Evolutionary conservation across 2,888 invertebrate species (phyloP), one percentile per base, ranked within the genome.

Genomic region (Sminthurinus aureus): DNA sequence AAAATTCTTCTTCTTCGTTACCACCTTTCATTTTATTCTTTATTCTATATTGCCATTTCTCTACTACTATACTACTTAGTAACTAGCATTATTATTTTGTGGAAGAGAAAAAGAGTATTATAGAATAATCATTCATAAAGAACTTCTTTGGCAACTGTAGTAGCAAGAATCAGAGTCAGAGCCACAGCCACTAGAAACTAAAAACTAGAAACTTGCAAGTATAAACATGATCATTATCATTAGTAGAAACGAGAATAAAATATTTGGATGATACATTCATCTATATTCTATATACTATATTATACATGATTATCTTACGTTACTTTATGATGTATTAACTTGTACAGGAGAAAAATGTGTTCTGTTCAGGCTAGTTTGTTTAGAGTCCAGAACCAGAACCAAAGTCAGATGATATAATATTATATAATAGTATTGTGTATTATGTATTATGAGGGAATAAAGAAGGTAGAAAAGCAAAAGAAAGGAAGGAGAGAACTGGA

Each of bases 61-160:
- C 6, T 38, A n/a, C n/a, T n/a, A n/a, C n/a, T n/a, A n/a, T n/a
- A n/a, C n/a, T n/a, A 15, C 11, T 64, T 64, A n/a, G 9, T 64
- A 18, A 4, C 18, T 64, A 64, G 9, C 9, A 64, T 15, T 64
- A 18, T 9, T 12, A 15, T 66, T 66, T 66, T n/a, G 67, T n/a
- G n/a, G 67, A 75, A n/a, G 50, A 51, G 75, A 51, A 51, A n/a
- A 51, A 51, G n/a, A 51, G 51, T n/a, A 51, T 75, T 75, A 75
- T 75, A 50, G 85, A 85, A 85, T 85, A 84, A 85, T 85, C 83
- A 66, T 58, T 79, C 85, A 85, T 85, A 83, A 80, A 71, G 24
- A 71, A 26, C 71, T 26, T 71, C 26, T 71, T 71, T 71, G 24
- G 71, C 71, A 71, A 69, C 11, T 20, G 69, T 69, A 71, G 71